These are phyloP conservation scores for Hermetia illucens DNA, from an alignment of 1,140 invertebrate species.

Conservation along the genomic window DNA sequence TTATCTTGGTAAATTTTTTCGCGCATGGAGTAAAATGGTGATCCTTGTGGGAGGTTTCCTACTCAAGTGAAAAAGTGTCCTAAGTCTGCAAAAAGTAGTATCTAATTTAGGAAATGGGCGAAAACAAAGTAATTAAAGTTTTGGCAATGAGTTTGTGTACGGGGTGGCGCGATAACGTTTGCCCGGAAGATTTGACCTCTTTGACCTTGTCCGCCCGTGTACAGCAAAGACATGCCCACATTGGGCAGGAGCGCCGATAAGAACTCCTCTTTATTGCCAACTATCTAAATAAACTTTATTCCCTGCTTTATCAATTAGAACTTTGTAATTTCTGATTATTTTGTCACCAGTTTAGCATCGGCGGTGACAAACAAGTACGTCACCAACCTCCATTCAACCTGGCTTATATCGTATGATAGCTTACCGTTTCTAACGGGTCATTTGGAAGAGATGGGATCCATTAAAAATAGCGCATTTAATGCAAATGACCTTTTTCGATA, in stretches of 20 bases:
- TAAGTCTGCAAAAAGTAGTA: background rate
- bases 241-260: no score
- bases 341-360: background rate
- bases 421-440: no score
- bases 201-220: background rate
- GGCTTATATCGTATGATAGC: no score
- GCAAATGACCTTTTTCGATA: no score
- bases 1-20: background rate
- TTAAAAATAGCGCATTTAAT: no score
- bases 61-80: background rate
- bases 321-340: background rate
- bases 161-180: background rate
- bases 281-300: no score
- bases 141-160: no score
- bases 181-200: background rate
- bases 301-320: background rate
- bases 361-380: background rate
- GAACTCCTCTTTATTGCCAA: no score
- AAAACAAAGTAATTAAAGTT: background rate
- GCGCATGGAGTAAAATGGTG: background rate
- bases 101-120: background rate
- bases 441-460: no score
- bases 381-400: background rate
- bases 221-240: background rate
- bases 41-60: background rate